Base-by-base conservation (phyloP, 2,888 invertebrate genomes). In the Apeira syringaria region DNA sequence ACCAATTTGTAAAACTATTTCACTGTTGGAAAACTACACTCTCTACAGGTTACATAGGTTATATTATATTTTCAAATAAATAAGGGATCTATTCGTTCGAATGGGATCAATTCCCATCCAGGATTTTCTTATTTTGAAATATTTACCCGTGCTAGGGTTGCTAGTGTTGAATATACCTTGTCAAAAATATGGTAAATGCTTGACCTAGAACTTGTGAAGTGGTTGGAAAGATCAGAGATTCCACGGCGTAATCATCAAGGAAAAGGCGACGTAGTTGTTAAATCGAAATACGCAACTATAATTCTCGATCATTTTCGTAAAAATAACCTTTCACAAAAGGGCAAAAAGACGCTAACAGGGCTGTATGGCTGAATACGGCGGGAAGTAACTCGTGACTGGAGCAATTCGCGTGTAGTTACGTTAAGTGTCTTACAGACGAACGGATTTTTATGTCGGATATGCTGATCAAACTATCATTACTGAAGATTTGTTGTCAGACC, bases 341-440 rank as follows among this genome's bases (percentile, higher is more conserved):
- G 64, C 64, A 67, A 65, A 66, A 68, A 68, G 60, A 56, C 59
- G 56, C 57, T 59, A 59, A 59, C 61, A 64, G 49, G 60, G 52
- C 59, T 63, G 58, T 59, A 64, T 61, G 56, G 61, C 62, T 66
- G 70, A 72, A 66, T 68, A 71, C 68, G 71, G 70, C 56, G 70
- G 70, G 54, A 59, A 61, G 62, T 62, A 66, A 51, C 77, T 83
- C 84, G 83, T 84, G 84, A 83, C 82, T 81, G 64, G 73, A 68
- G 66, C 71, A 63, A 68, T 63, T 66, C 47, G 44, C 39, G 37
- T 39, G 27, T 42, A n/a, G n/a, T n/a, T n/a, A 46, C 27, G 28
- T 38, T 29, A 36, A 29, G 38, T 38, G 15, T 26, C 37, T 35
- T 44, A 44, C 34, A 39, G 46, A 42, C 44, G 53, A 56, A 46